Conservation (phyloP, 37 sponge, comb jelly and placozoan species). For the Lycopodina hypogea region DNA sequence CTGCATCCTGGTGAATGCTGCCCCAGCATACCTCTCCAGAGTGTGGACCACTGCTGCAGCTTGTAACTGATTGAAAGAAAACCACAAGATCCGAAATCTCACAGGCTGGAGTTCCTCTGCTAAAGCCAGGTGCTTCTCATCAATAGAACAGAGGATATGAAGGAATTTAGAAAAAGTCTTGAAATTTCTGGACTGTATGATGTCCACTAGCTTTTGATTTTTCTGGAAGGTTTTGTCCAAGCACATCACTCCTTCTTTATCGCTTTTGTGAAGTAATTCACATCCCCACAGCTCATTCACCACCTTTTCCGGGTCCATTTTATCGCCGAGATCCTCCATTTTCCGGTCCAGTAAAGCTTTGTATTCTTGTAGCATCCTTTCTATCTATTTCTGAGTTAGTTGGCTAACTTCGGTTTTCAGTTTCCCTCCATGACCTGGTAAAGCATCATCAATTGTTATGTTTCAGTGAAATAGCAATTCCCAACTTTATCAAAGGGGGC, state of each 20-base stretch:
- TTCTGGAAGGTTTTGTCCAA: background rate
- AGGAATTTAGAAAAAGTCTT: background rate
- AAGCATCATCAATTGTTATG: too few relatives aligned
- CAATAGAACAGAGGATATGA: background rate
- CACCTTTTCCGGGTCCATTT: slow-evolving; percentile 6
- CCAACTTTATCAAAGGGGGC: too few relatives aligned
- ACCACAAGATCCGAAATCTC: slow-evolving; percentile 23
- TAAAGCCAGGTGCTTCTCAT: background rate
- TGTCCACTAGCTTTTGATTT: background rate
- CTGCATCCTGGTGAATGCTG: background rate
- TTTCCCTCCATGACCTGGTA: too few relatives aligned
- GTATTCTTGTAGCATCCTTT: background rate
- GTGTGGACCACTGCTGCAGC: slow-evolving; percentile 20
- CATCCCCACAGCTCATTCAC: background rate
- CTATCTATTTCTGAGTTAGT: too few relatives aligned
- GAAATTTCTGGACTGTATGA: background rate
- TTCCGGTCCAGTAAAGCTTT: background rate
- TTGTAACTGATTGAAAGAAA: background rate
- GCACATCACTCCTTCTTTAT: background rate
- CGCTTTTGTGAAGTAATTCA: background rate
- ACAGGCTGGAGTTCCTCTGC: slow-evolving; percentile 17
- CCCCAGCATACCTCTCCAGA: background rate
- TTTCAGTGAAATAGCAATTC: too few relatives aligned
- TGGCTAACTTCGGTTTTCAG: too few relatives aligned
- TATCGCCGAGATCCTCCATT: background rate